Evolutionary conservation across 2,797 vertebrate genomes (phyloP).

Genomic region (Acestrorhynchus altus): DNA sequence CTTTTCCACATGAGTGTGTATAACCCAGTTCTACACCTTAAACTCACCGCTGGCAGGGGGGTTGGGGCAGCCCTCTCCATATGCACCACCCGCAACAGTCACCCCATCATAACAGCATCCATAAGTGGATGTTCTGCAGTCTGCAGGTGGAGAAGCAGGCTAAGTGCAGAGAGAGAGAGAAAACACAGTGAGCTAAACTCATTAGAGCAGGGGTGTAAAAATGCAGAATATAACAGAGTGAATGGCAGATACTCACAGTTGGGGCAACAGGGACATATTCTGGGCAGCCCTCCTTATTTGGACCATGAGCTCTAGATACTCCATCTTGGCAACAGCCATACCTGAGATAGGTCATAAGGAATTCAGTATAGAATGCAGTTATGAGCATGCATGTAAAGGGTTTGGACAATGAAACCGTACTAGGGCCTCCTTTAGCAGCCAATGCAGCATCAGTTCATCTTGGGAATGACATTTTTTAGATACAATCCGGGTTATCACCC

Average conservation of each 20-base stretch:
- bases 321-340: slow-evolving; percentile 91
- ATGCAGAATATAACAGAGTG: not conserved
- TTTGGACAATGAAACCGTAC: too few relatives aligned
- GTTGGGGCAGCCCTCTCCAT: slow-evolving; percentile 85
- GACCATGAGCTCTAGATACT: slow-evolving; percentile 81
- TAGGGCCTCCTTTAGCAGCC: too few relatives aligned
- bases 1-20: too few relatives aligned
- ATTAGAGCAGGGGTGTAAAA: not conserved
- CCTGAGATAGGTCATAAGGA: slow-evolving; percentile 66
- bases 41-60: slow-evolving; percentile 83
- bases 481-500: too few relatives aligned
- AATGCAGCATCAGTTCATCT: too few relatives aligned
- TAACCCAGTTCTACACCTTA: not conserved
- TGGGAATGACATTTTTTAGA: too few relatives aligned
- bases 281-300: slow-evolving; percentile 81
- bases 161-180: slow-evolving; percentile 50
- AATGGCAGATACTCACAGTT: slow-evolving; percentile 66
- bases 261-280: slow-evolving; percentile 53
- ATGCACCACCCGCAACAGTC: slow-evolving; percentile 82
- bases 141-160: slow-evolving; percentile 62
- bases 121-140: slow-evolving; percentile 82
- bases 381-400: too few relatives aligned
- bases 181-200: not conserved
- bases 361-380: not conserved
- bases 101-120: slow-evolving; percentile 92